These are phyloP conservation scores for Drosophila sproati DNA, from an alignment of 1,140 invertebrate species.

Conservation along the genomic window DNA sequence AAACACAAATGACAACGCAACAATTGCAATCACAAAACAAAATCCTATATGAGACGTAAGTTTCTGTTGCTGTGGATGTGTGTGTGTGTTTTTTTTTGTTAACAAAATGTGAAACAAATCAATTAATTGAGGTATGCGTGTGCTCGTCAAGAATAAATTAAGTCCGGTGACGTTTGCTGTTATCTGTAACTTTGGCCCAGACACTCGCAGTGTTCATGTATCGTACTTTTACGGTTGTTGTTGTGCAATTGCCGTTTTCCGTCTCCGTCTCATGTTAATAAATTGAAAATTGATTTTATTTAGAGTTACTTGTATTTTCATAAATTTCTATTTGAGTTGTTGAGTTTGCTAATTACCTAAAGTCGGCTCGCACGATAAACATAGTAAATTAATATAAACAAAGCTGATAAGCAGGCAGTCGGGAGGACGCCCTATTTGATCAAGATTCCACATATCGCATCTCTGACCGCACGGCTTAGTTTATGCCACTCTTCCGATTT, in stretches of 20 bases:
- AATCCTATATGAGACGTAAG: background rate
- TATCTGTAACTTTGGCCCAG: constrained; percentile 44
- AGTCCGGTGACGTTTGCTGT: constrained; percentile 27
- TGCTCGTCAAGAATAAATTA: constrained; percentile 32
- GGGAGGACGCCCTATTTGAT: background rate
- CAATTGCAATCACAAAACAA: background rate
- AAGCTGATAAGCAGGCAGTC: constrained; percentile 21
- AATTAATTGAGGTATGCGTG: constrained; percentile 10
- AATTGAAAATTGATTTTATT: constrained; percentile 4
- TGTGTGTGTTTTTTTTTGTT: constrained; percentile 1
- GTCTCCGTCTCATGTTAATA: constrained; percentile 2
- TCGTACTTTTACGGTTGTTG: constrained; percentile 12
- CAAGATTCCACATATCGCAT: constrained; percentile 48
- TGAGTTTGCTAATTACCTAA: constrained; percentile 3
- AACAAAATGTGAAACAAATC: background rate
- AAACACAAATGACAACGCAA: background rate
- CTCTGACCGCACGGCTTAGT: constrained; percentile 45
- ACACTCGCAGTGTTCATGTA: constrained; percentile 26
- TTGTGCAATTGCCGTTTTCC: background rate
- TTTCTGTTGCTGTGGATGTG: background rate
- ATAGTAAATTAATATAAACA: background rate
- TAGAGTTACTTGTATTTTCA: constrained; percentile 1
- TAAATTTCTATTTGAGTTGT: constrained; percentile 2
- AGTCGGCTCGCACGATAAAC: constrained; percentile 3
- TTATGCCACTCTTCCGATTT: constrained; percentile 61